A percentile compares a stretch with the other conserved stretches of the same genome.
Evolutionary conservation across 2,888 invertebrate genomes (phyloP).

Genomic region (Bugula neritina): DNA sequence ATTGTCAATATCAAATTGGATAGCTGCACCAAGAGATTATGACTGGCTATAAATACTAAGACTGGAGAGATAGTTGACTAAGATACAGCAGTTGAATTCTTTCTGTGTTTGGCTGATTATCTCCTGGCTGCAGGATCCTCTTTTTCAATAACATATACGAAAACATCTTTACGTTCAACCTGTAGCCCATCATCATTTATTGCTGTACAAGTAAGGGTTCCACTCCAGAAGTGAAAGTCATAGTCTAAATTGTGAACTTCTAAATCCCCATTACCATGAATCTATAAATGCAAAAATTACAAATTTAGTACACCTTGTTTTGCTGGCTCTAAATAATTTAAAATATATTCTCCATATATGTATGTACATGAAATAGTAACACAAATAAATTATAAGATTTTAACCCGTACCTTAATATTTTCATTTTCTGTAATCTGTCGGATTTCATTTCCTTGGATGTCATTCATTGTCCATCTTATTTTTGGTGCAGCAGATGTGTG

Average conservation of each 20-base stretch:
- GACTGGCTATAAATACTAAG: neutral
- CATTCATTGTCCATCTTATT: constrained; percentile 4
- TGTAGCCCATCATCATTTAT: neutral
- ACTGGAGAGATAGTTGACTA: neutral
- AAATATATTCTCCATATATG: no score
- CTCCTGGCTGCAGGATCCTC: no score
- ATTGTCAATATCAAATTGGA: neutral
- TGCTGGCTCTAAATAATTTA: no score
- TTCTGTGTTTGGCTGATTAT: no score
- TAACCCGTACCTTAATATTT: constrained; percentile 11
- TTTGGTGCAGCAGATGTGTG: neutral
- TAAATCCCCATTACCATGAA: constrained; percentile 20
- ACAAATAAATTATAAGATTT: no score
- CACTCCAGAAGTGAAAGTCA: neutral
- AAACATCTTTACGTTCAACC: neutral
- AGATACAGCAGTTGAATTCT: neutral
- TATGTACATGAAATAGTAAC: no score
- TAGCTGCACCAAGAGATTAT: constrained; percentile 20
- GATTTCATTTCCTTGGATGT: neutral
- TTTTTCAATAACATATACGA: no score
- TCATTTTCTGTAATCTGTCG: neutral
- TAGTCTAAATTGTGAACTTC: neutral
- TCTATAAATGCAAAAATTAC: neutral
- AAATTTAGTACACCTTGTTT: neutral
- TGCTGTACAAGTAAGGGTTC: neutral